Evolutionary conservation across 1,140 invertebrate species (phyloP), one percentile per base, ranked within the genome.

Genomic region (Schlechtendalia chinensis): DNA sequence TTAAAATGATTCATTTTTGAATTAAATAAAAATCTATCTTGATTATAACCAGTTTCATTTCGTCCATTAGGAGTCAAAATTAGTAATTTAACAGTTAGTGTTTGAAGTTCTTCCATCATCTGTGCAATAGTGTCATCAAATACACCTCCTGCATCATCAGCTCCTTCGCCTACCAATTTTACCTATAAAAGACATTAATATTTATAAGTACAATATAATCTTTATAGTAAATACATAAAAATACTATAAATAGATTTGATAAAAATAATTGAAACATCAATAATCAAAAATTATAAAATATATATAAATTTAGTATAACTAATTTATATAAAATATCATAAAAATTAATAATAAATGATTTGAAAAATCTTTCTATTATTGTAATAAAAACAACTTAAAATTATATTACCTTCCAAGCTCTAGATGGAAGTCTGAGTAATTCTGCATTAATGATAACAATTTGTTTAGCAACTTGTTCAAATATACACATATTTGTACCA

Each of bases 71-170:
- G 89, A 8, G 89, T 90, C 12, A 88, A 88, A 17, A 90, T 85
- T 22, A 90, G 84, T 22, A 89, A 84, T 32, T 88, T 88, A 1
- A 90, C 87, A 6, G 85, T 83, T 6, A 87, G 88, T 22, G 85
- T 86, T 22, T 86, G 85, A 16, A 90, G 86, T 85, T 90, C 89
- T 82, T 88, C 86, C 83, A 90, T 91, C 89, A 91, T 91, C 84
- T 91, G 90, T 5, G 90, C 91, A 47, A 92, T 91, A 2, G 90
- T 91, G 84, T 91, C 91, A 85, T 91, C 91, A 87, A 91, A 92
- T 17, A 91, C 91, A 24, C 90, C 90, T 0, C 90, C 88, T 24
- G 90, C 90, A 87, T 91, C 91, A 85, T 91, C 91, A 8, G 91
- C 91, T 5, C 90, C 91, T 85, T 92, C 91, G 0, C 90, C 90